phyloP scores from a whole-genome alignment of 2,797 vertebrate genomes.

The Nyctalus aviator region DNA sequence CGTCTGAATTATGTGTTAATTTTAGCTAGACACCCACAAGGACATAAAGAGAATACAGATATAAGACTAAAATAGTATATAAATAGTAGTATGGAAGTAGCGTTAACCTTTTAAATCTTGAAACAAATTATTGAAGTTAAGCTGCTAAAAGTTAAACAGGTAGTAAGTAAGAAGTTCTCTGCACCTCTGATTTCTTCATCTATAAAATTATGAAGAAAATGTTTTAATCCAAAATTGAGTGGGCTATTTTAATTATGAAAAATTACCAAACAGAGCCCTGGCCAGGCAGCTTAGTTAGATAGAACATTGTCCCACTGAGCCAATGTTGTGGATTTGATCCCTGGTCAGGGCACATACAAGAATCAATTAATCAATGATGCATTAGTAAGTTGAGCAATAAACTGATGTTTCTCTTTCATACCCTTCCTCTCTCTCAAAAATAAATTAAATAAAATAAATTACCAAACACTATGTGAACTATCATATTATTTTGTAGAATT shows the following conservation, averaged over 20 bases:
- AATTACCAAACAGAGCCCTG: background rate
- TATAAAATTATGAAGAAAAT: background rate
- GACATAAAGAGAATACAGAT: background rate
- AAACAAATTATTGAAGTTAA: background rate
- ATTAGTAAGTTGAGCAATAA: background rate
- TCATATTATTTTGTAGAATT: constrained; percentile 31
- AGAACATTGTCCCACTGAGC: background rate
- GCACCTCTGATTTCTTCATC: background rate
- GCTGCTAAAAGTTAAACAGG: background rate
- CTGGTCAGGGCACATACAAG: background rate
- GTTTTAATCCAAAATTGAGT: background rate
- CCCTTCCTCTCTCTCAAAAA: background rate
- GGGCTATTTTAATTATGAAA: background rate
- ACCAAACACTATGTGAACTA: background rate
- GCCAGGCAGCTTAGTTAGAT: background rate
- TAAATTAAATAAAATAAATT: background rate
- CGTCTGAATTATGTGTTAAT: constrained; percentile 24
- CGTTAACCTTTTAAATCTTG: background rate
- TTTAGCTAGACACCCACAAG: background rate
- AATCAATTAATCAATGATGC: background rate
- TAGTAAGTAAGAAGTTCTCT: background rate
- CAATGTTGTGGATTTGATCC: background rate
- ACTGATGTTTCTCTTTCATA: background rate
- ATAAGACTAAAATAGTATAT: background rate
- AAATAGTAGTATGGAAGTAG: background rate